Evolutionary conservation across 2,113 vertebrate genomes (phyloP), one percentile per base, ranked within the genome.

Genomic region (Anser brachyrhynchus): DNA sequence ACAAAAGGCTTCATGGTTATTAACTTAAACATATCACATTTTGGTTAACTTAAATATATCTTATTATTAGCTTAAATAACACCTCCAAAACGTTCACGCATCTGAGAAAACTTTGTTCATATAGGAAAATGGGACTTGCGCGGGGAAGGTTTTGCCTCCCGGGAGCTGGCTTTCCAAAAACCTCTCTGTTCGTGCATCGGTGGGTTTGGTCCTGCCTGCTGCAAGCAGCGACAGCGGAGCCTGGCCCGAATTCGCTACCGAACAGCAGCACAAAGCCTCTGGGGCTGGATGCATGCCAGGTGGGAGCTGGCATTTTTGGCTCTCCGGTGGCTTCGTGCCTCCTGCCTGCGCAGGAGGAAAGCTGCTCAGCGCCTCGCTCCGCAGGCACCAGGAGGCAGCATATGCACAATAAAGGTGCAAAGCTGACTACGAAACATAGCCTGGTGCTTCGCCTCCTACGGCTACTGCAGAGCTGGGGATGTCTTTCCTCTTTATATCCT

Each of bases 301-400:
- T 13, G 18, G 0, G 70, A 80, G 35, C 15, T 79, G 70, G 31
- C 28, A 23, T 14, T 21, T 44, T 52, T 18, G 0, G 1, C 14
- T 12, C 78, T 41, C 31, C 57, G 6, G 62, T 0, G 2, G n/a
- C 31, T 67, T 43, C 1, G 1, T 26, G 17, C 39, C 58, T 67
- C 65, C 41, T 5, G 1, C 46, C 8, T 52, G 15, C 2, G 33
- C 6, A 19, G 84, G 46, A 33, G 18, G 15, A 52, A 26, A 2
- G 62, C 70, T 84, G 76, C 66, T 66, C 25, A 4, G 65, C 70
- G 71, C 69, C 59, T 65, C 66, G 11, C 73, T 89, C 75, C 2
- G 12, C 69, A 62, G 80, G 92, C 96, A 95, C 93, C 87, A 96
- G 93, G 95, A 96, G 95, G 92, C 95, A 97, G 91, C 87, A 97